Conservation (phyloP, 2,113 vertebrate species). For the Agapornis roseicollis region DNA sequence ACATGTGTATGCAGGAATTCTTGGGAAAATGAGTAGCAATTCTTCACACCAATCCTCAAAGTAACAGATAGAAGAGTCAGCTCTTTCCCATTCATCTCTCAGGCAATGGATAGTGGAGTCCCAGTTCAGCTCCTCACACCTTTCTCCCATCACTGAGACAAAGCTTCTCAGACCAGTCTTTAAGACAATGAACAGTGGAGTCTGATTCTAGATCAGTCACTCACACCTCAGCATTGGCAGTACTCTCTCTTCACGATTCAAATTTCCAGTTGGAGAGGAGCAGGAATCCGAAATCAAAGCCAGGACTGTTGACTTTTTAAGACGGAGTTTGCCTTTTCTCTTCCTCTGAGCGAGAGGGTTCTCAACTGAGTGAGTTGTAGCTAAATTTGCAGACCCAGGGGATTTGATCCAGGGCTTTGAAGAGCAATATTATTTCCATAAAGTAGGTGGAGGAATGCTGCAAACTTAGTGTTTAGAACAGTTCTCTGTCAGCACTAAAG, state of each 20-base stretch:
- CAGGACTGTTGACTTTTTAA: background rate
- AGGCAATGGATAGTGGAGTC: background rate
- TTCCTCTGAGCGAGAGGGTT: background rate
- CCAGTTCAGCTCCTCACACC: too few species aligned
- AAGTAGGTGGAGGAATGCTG: background rate
- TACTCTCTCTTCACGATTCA: background rate
- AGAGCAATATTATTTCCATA: background rate
- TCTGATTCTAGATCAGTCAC: background rate
- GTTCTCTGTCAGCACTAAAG: background rate
- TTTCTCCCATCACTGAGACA: background rate
- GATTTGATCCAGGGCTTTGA: background rate
- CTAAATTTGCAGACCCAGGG: background rate
- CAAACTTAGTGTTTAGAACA: background rate
- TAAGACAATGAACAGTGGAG: background rate
- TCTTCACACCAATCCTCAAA: background rate
- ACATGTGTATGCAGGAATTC: background rate
- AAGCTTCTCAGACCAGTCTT: background rate
- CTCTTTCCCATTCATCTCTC: background rate
- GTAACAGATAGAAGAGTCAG: background rate
- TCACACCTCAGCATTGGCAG: background rate
- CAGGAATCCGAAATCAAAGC: background rate
- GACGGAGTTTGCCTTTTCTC: background rate
- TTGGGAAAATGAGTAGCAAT: background rate
- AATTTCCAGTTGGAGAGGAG: background rate
- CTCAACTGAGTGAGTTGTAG: background rate